Conservation (phyloP, 2,888 invertebrate species). For the Diaprepes abbreviatus region DNA sequence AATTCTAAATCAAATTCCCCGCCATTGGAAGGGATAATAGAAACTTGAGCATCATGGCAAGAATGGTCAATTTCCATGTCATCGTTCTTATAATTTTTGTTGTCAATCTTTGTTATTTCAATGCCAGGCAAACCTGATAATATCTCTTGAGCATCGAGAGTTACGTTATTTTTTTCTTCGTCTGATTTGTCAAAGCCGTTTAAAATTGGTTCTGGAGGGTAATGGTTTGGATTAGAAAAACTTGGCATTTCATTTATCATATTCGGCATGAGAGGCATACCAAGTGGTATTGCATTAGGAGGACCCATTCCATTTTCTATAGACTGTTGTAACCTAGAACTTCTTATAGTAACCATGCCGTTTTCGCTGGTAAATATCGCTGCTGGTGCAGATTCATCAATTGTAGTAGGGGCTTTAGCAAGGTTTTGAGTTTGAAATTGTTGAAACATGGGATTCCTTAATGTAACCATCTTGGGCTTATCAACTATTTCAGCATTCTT, state of each 20-base stretch:
- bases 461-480: slow-evolving; percentile 76
- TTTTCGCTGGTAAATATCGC: slow-evolving; percentile 79
- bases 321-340: slow-evolving; percentile 73
- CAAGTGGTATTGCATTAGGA: slow-evolving; percentile 63
- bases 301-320: slow-evolving; percentile 56
- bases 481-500: slow-evolving; percentile 9
- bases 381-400: slow-evolving; percentile 71
- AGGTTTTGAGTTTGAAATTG: slow-evolving; percentile 68
- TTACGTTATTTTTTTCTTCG: slow-evolving; percentile 5
- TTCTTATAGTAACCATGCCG: slow-evolving; percentile 88
- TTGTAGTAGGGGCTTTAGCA: slow-evolving; percentile 60
- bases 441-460: slow-evolving; percentile 85
- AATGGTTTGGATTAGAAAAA: slow-evolving; percentile 44
- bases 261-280: slow-evolving; percentile 48
- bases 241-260: slow-evolving; percentile 52
- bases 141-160: slow-evolving; percentile 65
- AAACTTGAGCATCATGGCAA: slow-evolving; percentile 65
- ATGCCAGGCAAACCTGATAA: slow-evolving; percentile 66
- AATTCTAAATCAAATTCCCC: slow-evolving; percentile 61
- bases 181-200: slow-evolving; percentile 12
- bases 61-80: slow-evolving; percentile 56
- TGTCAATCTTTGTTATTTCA: slow-evolving; percentile 66
- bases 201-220: background rate
- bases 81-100: slow-evolving; percentile 57
- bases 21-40: slow-evolving; percentile 65